Evolutionary conservation across 64 coral and sea anemone species (phyloP), one percentile per base, ranked within the genome.

Genomic region (Porites lutea): DNA sequence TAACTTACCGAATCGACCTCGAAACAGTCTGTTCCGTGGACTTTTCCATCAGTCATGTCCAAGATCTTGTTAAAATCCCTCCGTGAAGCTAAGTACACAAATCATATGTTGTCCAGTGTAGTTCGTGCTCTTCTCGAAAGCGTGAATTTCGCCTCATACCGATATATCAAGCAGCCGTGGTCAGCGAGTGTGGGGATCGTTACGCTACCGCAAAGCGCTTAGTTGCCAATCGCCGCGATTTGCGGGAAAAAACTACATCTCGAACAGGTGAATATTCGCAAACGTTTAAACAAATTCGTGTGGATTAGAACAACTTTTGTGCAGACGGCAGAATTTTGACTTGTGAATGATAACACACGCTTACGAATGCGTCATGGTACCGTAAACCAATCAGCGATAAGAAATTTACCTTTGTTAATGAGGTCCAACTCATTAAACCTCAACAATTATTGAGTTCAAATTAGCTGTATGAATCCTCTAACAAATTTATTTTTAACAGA

Each of bases 11-110:
- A 85, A 47, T 91, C 92, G 13, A 97, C 92, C 51, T 94, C 92
- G 82, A 97, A 97, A 51, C 95, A 94, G 48, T 97, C 95, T 16
- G 95, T 97, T 6, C 95, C 95, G 68, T 97, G 77, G 69, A 75
- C 52, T 58, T 71, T 88, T 22, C 83, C 81, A 71, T 62, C 68
- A 88, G 74, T 89, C 95, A 97, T 97, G 22, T 91, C 77, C 68
- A 83, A 74, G 50, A 22, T 23, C 6, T 65, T 15, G 27, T 11
- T 14, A 70, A 59, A 77, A 55, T n/a, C 70, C 11, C 43, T 83
- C 46, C n/a, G 64, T 74, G 21, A 47, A 85, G 15, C 19, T 65
- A 84, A 68, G 81, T 84, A 84, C 9, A 84, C 81, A 84, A 69
- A 69, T 44, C 62, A 84, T 84, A 47, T 69, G 45, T 21, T 8